These are phyloP conservation scores for Samia ricini DNA, from an alignment of 1,140 invertebrate genomes.

Conservation along the genomic window DNA sequence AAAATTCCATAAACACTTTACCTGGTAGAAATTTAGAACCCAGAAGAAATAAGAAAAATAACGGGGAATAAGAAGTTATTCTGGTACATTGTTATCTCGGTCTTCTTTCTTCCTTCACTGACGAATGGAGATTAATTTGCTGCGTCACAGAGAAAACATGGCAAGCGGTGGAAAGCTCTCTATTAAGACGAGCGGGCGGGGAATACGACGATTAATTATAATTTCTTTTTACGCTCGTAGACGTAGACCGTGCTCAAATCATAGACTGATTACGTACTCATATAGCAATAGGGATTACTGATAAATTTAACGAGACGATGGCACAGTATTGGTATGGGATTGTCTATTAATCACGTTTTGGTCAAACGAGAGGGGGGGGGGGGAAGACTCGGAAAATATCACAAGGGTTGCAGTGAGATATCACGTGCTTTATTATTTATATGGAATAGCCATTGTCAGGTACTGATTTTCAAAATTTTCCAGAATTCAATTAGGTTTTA, in stretches of 20 bases:
- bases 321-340: too few species aligned
- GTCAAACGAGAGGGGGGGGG: too few species aligned
- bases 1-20: too few species aligned
- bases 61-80: not conserved
- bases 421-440: too few species aligned
- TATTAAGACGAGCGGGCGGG: conserved; percentile 64
- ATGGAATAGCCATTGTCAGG: too few species aligned
- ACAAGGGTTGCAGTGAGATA: too few species aligned
- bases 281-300: not conserved
- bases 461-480: too few species aligned
- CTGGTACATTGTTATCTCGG: conserved; percentile 12
- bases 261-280: not conserved
- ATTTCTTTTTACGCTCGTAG: conserved; percentile 62
- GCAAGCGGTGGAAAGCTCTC: conserved; percentile 63
- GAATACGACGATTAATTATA: conserved; percentile 68
- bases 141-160: conserved; percentile 67
- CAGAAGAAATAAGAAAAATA: not conserved
- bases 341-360: too few species aligned
- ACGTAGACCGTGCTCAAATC: conserved; percentile 28
- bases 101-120: conserved; percentile 25
- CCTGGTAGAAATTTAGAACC: too few species aligned
- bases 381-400: too few species aligned
- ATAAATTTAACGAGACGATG: too few species aligned
- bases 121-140: conserved; percentile 73
- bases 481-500: too few species aligned